phyloP scores from a whole-genome alignment of 1,140 invertebrate genomes.

The Zaprionus tsacasi region DNA sequence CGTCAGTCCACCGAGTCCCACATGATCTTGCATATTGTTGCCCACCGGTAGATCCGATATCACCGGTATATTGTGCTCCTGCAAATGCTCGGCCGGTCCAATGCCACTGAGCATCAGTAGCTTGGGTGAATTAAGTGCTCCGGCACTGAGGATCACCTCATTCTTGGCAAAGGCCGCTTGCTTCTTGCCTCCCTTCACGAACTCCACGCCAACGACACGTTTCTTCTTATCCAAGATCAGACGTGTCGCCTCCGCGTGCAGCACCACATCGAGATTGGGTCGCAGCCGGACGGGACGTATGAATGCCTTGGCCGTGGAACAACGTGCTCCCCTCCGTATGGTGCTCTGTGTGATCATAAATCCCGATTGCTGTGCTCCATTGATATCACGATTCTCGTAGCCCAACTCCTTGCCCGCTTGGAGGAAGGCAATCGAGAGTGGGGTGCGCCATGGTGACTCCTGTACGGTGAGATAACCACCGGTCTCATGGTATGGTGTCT shows the following conservation, averaged over 20 bases:
- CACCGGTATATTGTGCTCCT: conserved; percentile 90
- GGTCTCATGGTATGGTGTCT: conserved; percentile 90
- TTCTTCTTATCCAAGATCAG: conserved; percentile 89
- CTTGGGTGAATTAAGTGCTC: conserved; percentile 92
- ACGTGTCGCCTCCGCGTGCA: conserved; percentile 90
- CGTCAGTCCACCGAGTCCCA: conserved; percentile 92
- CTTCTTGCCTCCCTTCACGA: conserved; percentile 87
- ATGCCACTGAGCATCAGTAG: conserved; percentile 96
- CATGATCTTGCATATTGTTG: conserved; percentile 90
- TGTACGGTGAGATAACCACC: conserved; percentile 94
- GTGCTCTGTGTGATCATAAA: conserved; percentile 95
- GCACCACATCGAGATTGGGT: conserved; percentile 92
- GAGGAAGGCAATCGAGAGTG: conserved; percentile 91
- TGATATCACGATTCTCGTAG: conserved; percentile 92
- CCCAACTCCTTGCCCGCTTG: conserved; percentile 92
- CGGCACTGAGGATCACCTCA: conserved; percentile 92
- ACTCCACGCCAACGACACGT: conserved; percentile 91
- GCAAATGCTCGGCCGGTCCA: conserved; percentile 91
- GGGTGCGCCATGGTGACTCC: conserved; percentile 92
- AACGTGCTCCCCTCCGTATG: conserved; percentile 92
- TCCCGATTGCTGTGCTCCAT: conserved; percentile 92
- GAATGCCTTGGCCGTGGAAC: conserved; percentile 95
- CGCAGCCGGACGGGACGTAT: conserved; percentile 91
- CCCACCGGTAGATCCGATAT: conserved; percentile 91
- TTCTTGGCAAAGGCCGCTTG: conserved; percentile 88